Percentiles rank a stretch among this genome's conserved stretches.
Conservation (phyloP, 1,140 invertebrate species). For the Macrocentrus cingulum region DNA sequence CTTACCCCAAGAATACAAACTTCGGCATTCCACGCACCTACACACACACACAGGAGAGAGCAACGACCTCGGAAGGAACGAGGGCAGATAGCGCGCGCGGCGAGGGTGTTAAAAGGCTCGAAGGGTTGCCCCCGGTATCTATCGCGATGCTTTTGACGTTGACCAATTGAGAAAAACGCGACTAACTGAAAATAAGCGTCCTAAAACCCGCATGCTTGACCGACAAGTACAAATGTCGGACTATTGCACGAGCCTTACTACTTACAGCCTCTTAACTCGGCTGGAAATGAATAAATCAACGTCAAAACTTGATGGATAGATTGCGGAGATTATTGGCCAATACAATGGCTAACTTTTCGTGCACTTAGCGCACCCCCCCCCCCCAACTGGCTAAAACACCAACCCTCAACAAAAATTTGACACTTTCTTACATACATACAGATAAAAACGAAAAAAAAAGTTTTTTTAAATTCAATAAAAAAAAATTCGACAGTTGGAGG, state of each 20-base stretch:
- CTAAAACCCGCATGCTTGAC: constrained; percentile 27
- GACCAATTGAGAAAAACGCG: constrained; percentile 42
- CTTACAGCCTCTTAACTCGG: background rate
- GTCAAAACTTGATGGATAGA: background rate
- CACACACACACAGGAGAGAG: too few relatives aligned
- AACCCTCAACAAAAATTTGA: too few relatives aligned
- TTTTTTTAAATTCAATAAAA: background rate
- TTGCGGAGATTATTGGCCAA: background rate
- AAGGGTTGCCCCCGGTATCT: too few relatives aligned
- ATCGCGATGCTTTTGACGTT: constrained; percentile 34
- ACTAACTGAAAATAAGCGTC: constrained; percentile 39
- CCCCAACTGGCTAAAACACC: too few relatives aligned
- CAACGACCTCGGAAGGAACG: constrained; percentile 2
- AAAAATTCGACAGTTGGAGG: too few relatives aligned
- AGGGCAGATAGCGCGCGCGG: constrained; percentile 22
- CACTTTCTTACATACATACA: background rate
- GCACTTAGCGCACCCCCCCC: too few relatives aligned
- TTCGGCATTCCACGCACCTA: background rate
- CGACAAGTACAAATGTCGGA: constrained; percentile 36
- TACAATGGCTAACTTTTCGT: too few relatives aligned
- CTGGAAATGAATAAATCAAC: background rate
- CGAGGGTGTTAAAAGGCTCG: constrained; percentile 23
- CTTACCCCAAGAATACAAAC: background rate
- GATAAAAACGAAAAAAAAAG: background rate
- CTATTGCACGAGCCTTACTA: constrained; percentile 12